Conservation (phyloP, 2,113 vertebrate genomes). For the Phalacrocorax aristotelis region DNA sequence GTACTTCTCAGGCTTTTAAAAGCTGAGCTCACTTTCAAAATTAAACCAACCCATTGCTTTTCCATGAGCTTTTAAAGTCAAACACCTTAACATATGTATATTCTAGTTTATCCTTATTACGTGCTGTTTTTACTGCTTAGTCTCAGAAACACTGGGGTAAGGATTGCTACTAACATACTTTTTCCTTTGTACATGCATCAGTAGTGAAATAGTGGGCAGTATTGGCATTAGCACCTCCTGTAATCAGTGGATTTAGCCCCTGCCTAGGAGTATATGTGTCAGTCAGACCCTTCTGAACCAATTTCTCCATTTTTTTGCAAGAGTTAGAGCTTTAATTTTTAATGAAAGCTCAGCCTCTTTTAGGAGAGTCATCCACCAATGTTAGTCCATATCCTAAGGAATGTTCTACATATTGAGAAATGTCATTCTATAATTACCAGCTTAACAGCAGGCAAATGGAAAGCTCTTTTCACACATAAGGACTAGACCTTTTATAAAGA, state of each 20-base stretch:
- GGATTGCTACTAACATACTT: background rate
- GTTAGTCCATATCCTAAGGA: background rate
- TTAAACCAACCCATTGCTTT: background rate
- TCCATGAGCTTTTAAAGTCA: background rate
- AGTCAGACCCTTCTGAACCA: background rate
- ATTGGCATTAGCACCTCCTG: background rate
- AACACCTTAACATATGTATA: background rate
- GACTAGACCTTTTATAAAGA: background rate
- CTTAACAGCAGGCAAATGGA: background rate
- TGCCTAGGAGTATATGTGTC: background rate
- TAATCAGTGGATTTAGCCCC: background rate
- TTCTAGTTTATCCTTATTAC: background rate
- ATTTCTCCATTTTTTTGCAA: background rate
- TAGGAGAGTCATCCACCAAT: background rate
- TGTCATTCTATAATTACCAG: background rate
- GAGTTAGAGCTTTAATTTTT: background rate
- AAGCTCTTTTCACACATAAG: background rate
- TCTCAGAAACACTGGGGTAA: background rate
- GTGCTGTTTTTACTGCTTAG: background rate
- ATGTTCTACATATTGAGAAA: background rate
- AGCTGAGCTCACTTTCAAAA: slow-evolving; percentile 7
- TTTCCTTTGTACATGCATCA: background rate
- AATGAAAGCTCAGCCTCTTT: background rate
- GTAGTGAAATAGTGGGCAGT: background rate
- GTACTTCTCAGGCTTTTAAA: background rate